phyloP scores from a whole-genome alignment of 92 coral and sea anemone genomes.

The Meandrina meandrites region DNA sequence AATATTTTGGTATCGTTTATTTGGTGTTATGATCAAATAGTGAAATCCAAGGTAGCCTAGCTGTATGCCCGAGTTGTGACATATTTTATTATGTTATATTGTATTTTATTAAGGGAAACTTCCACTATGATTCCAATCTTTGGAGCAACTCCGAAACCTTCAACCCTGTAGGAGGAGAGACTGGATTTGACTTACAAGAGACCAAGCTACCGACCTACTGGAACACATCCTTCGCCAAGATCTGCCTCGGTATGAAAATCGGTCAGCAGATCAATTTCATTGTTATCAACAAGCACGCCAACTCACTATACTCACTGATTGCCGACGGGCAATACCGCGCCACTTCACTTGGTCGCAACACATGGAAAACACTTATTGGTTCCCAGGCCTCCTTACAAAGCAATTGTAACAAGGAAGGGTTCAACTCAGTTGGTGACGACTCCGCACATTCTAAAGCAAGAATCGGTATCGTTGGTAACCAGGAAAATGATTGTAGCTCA shows the following conservation, averaged over 20 bases:
- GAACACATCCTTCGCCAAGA: background rate
- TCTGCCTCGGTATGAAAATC: slow-evolving; percentile 1
- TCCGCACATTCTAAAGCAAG: background rate
- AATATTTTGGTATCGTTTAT: no score
- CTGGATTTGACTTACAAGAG: slow-evolving; percentile 2
- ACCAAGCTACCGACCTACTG: background rate
- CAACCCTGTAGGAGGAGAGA: background rate
- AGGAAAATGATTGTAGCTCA: background rate
- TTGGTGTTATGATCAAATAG: no score
- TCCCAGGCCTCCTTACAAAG: background rate
- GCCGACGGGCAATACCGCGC: background rate
- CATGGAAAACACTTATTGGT: background rate
- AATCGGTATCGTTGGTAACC: background rate
- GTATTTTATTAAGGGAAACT: background rate
- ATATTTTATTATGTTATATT: no score
- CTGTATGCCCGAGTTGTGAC: background rate
- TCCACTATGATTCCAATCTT: background rate
- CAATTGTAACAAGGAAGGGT: background rate
- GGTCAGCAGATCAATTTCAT: background rate
- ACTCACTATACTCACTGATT: background rate
- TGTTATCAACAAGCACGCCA: background rate
- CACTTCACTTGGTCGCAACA: background rate
- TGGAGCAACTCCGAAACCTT: background rate
- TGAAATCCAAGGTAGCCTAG: no score
- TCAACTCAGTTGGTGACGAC: background rate